Evolutionary conservation across 2,113 vertebrate species (phyloP).

Genomic region (Prionailurus bengalensis): DNA sequence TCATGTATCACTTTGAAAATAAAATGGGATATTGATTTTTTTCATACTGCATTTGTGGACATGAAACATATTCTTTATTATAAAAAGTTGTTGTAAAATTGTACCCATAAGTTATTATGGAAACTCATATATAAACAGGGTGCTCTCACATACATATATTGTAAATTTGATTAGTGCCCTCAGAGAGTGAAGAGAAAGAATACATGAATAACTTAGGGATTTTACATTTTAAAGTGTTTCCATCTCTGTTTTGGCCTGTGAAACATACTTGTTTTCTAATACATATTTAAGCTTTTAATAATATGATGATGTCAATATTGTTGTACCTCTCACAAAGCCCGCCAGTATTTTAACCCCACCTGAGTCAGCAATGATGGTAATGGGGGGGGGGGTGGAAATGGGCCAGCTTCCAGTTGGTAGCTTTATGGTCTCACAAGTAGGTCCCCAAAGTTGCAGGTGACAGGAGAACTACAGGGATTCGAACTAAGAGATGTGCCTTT

Average conservation of each 20-base stretch:
- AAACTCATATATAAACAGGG: neutral
- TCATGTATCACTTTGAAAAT: constrained; percentile 49
- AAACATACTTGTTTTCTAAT: neutral
- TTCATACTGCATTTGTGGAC: constrained; percentile 29
- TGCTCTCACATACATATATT: neutral
- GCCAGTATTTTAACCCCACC: neutral
- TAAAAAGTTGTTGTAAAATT: constrained; percentile 47
- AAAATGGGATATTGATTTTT: constrained; percentile 70
- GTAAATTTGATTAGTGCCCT: neutral
- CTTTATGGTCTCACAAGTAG: neutral
- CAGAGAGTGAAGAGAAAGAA: neutral
- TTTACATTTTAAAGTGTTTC: neutral
- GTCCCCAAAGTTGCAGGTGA: neutral
- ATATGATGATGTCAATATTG: neutral
- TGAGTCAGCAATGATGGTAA: neutral
- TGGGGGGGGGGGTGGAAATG: neutral
- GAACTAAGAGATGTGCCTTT: neutral
- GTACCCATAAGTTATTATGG: neutral
- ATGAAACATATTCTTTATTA: neutral
- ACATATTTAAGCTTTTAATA: neutral
- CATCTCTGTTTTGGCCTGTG: neutral
- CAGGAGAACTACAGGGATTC: neutral
- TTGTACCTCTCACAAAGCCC: neutral
- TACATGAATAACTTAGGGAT: neutral
- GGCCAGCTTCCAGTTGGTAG: too few species aligned